Percentiles rank a stretch among this genome's conserved stretches.
These are phyloP conservation scores for Hemicrepidius hirtus DNA, from an alignment of 2,888 invertebrate species.

Conservation along the genomic window DNA sequence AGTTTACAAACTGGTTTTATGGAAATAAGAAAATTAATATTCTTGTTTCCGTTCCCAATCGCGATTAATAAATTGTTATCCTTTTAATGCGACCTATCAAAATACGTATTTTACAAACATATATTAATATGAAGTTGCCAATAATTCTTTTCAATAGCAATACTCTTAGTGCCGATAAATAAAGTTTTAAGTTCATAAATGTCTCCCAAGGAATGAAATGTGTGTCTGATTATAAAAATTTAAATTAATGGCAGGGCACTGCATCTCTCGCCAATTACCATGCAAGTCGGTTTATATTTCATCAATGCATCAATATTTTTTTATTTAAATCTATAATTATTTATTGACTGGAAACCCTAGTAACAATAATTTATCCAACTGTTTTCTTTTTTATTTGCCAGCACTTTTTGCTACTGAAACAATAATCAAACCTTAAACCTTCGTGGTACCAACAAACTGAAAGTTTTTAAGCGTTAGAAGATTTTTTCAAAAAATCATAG, in stretches of 20 bases:
- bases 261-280: constrained; percentile 22
- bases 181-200: constrained; percentile 38
- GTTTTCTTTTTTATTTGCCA: too few relatives aligned
- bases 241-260: constrained; percentile 21
- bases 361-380: too few relatives aligned
- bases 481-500: too few relatives aligned
- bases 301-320: background rate
- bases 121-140: constrained; percentile 38
- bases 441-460: too few relatives aligned
- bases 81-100: constrained; percentile 34
- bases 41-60: constrained; percentile 57
- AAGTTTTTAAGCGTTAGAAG: too few relatives aligned
- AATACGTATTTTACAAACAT: constrained; percentile 44
- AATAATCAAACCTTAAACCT: too few relatives aligned
- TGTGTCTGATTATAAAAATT: constrained; percentile 39
- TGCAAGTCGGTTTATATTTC: constrained; percentile 8
- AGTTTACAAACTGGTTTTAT: constrained; percentile 54
- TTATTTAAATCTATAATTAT: background rate
- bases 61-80: constrained; percentile 58
- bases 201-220: constrained; percentile 36
- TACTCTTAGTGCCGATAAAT: constrained; percentile 20
- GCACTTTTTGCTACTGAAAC: too few relatives aligned
- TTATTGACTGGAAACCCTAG: too few relatives aligned
- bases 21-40: constrained; percentile 59
- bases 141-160: constrained; percentile 42